These are phyloP conservation scores for Temnothorax curvispinosus DNA, from an alignment of 1,140 invertebrate species.

Conservation along the genomic window DNA sequence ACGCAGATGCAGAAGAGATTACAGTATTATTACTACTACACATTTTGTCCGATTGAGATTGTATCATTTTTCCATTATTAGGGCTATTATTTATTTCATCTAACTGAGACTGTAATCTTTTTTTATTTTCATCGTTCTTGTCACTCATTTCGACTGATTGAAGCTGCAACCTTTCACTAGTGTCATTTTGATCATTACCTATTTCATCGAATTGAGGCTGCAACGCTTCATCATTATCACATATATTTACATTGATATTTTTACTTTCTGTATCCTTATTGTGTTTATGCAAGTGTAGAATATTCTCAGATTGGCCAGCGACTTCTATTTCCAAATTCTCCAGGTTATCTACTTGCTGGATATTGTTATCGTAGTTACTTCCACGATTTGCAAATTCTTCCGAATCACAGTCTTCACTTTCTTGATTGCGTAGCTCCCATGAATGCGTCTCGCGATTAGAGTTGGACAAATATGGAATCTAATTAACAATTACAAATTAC, in stretches of 20 bases:
- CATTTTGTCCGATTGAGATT: background rate
- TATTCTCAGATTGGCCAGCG: background rate
- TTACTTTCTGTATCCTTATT: background rate
- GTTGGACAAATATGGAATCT: too few relatives aligned
- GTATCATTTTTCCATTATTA: background rate
- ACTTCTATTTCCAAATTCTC: slow-evolving; percentile 35
- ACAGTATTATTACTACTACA: background rate
- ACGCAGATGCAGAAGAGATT: background rate
- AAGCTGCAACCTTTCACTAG: background rate
- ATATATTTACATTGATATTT: background rate
- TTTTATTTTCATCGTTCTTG: background rate
- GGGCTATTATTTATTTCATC: background rate
- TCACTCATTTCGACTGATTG: background rate
- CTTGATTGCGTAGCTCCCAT: background rate
- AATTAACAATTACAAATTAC: too few relatives aligned
- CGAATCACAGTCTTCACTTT: background rate
- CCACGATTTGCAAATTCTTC: background rate
- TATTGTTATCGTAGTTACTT: slow-evolving; percentile 18
- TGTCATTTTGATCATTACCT: background rate
- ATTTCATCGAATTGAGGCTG: background rate
- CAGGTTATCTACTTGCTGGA: slow-evolving; percentile 38
- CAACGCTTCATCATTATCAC: background rate
- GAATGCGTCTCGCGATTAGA: background rate
- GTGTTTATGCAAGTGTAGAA: background rate
- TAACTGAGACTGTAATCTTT: background rate